Evolutionary conservation across 1,140 invertebrate species (phyloP).

Genomic region (Neotoxoptera formosana): DNA sequence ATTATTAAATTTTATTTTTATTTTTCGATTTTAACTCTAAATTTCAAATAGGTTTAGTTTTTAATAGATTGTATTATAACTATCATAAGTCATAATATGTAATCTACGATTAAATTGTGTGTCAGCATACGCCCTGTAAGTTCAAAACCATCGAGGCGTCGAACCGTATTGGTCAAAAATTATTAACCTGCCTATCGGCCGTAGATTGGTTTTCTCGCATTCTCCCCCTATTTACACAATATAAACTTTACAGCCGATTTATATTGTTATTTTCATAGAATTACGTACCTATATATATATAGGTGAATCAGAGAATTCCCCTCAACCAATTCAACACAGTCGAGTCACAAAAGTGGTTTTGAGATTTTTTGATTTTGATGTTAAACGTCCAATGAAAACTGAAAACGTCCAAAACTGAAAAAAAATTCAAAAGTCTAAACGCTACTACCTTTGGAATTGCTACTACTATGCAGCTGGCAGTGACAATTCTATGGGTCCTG

Average conservation of each 20-base stretch:
- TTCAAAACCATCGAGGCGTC: not conserved
- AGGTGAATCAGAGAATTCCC: not conserved
- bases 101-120: not conserved
- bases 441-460: not conserved
- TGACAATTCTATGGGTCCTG: conserved; percentile 24
- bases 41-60: not conserved
- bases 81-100: not conserved
- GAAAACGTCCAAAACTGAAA: not conserved
- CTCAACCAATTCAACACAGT: not conserved
- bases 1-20: not conserved
- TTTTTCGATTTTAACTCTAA: not conserved
- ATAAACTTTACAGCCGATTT: not conserved
- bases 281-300: not conserved
- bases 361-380: conserved; percentile 18
- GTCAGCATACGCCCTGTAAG: not conserved
- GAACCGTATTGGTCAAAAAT: not conserved
- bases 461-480: not conserved
- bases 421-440: conserved; percentile 18
- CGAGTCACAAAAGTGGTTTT: not conserved
- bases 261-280: not conserved
- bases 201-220: conserved; percentile 5
- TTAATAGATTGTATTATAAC: not conserved
- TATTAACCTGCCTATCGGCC: not conserved
- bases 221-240: not conserved
- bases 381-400: not conserved